Percentiles rank a stretch among this genome's conserved stretches.
Conservation (phyloP, 2,797 vertebrate genomes). For the Gallinago nigripennis region DNA sequence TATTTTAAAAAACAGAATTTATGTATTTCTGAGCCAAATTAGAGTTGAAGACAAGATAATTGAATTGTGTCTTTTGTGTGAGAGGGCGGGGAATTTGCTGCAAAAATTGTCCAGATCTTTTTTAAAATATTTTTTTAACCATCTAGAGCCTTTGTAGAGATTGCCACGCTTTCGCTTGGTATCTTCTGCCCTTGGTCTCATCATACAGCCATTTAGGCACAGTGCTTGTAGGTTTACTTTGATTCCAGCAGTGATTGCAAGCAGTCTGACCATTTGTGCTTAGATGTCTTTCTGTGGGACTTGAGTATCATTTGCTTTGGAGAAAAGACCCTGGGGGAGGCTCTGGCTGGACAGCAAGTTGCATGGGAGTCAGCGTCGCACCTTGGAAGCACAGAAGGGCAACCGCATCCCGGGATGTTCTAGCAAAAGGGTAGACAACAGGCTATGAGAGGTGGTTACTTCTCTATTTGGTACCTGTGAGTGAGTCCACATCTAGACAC, state of each 20-base stretch:
- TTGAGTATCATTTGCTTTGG: neutral
- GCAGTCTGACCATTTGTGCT: neutral
- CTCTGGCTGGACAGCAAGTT: neutral
- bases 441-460: neutral
- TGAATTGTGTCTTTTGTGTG: neutral
- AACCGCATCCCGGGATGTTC: fast-evolving
- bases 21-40: neutral
- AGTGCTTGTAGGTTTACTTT: neutral
- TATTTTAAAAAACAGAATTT: neutral
- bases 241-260: neutral
- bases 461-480: neutral
- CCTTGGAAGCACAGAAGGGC: neutral
- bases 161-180: neutral
- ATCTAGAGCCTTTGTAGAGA: neutral
- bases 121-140: neutral
- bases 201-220: neutral
- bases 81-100: neutral
- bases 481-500: neutral
- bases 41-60: neutral
- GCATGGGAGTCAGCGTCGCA: neutral
- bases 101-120: neutral
- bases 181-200: neutral
- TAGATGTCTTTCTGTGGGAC: fast-evolving
- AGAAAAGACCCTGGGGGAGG: neutral
- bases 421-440: neutral